Conservation (phyloP, 1,140 invertebrate genomes). For the Bathynomus jamesi region DNA sequence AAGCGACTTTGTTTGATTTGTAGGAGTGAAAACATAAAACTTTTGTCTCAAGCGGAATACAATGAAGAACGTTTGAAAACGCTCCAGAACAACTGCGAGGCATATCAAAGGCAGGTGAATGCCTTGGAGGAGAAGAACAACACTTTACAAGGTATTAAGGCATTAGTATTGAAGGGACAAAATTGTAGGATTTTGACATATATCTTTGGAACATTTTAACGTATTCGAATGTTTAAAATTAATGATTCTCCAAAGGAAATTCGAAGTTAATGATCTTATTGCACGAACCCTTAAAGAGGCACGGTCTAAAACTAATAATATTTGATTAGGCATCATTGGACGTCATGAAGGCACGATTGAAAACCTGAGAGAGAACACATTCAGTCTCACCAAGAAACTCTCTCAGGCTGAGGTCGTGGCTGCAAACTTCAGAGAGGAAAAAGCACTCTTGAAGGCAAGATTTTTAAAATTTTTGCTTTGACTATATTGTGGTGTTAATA, state of each 20-base stretch:
- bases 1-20: neutral
- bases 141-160: slow-evolving; percentile 47
- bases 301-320: too few species aligned
- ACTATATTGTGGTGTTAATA: too few species aligned
- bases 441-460: slow-evolving; percentile 10
- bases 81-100: slow-evolving; percentile 66
- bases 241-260: too few species aligned
- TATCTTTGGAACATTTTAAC: too few species aligned
- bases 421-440: slow-evolving; percentile 14
- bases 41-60: slow-evolving; percentile 62
- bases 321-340: slow-evolving; percentile 9
- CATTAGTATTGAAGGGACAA: too few species aligned
- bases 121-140: slow-evolving; percentile 74
- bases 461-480: too few species aligned
- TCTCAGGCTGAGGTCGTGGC: slow-evolving; percentile 12
- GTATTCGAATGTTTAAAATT: too few species aligned
- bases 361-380: slow-evolving; percentile 1
- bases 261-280: too few species aligned
- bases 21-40: slow-evolving; percentile 56
- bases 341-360: slow-evolving; percentile 17
- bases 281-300: too few species aligned
- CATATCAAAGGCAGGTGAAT: slow-evolving; percentile 75
- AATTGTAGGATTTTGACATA: too few species aligned
- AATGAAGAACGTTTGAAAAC: slow-evolving; percentile 73
- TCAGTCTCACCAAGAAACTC: slow-evolving; percentile 10